phyloP scores from a whole-genome alignment of 2,113 vertebrate species.

The Scolopax mira region DNA sequence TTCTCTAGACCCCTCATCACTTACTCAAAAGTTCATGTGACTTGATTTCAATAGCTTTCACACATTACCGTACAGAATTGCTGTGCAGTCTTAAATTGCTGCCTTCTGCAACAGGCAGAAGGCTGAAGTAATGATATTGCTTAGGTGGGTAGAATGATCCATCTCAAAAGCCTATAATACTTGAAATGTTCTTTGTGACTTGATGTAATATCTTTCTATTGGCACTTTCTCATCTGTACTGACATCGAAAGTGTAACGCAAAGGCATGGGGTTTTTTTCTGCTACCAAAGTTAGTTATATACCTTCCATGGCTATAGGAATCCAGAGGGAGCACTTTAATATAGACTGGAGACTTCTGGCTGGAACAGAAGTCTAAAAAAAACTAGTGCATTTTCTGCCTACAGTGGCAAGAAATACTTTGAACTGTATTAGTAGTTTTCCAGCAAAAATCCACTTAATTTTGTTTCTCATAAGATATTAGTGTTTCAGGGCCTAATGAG shows the following conservation, averaged over 20 bases:
- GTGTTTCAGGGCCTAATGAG: background rate
- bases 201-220: background rate
- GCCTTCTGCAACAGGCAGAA: background rate
- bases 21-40: background rate
- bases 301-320: background rate
- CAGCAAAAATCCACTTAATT: background rate
- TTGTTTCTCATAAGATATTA: background rate
- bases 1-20: background rate
- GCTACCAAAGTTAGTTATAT: background rate
- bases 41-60: background rate
- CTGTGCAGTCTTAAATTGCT: background rate
- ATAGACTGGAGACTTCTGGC: background rate
- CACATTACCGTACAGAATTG: accelerated
- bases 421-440: background rate
- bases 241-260: background rate
- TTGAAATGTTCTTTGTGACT: background rate
- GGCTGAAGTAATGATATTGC: background rate
- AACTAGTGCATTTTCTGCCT: background rate
- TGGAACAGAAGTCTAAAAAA: background rate
- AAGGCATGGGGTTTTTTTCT: background rate
- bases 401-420: background rate
- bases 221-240: background rate
- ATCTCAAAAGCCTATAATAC: background rate
- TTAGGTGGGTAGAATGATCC: background rate
- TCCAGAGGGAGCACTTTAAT: background rate